Base-by-base conservation (phyloP, 2,888 invertebrate genomes). In the Lottia scabra region DNA sequence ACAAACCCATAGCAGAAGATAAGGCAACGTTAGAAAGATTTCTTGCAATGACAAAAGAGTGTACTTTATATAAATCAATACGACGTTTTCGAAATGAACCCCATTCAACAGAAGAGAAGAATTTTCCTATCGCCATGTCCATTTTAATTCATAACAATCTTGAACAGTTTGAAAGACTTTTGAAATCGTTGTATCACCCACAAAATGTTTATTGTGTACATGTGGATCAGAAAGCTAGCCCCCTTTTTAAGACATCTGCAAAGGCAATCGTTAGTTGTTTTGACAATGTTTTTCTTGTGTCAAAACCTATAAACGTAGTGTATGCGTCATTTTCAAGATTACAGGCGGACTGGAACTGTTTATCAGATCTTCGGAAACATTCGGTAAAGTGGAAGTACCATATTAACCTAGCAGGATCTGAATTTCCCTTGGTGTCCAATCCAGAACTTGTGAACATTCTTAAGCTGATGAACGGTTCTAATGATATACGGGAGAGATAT, bases 161-260 rank as follows among this genome's bases (percentile, higher is more conserved):
- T 0, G 81, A 84, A 67, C 86, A 88, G 71, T 76, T 87, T 3
- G 87, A 87, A 69, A 76, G 84, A 23, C 70, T 88, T 3, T 71
- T 89, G 5, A 75, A 82, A 13, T 75, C 82, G 0, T 82, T 89
- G 38, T 89, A 87, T 73, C 74, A 84, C 15, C 87, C 88, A 12
- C 85, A 88, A 65, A 89, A 89, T 72, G 72, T 81, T 43, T 89
- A 87, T 77, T 89, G 89, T 74, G 78, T 89, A 38, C 89, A 89
- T 66, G 83, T 88, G 0, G 89, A 89, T 67, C 68, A 68, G n/a
- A 86, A 85, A 68, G 67, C 83, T 2, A 65, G 78, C 0, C 67
- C 72, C 1, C 27, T 63, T 5, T 73, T 85, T 63, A 68, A 79
- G 46, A 66, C 77, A 23, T 80, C 83, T 2, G 75, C 85, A 19